Base-by-base conservation (phyloP, 1,140 invertebrate genomes). In the Tribolium castaneum region DNA sequence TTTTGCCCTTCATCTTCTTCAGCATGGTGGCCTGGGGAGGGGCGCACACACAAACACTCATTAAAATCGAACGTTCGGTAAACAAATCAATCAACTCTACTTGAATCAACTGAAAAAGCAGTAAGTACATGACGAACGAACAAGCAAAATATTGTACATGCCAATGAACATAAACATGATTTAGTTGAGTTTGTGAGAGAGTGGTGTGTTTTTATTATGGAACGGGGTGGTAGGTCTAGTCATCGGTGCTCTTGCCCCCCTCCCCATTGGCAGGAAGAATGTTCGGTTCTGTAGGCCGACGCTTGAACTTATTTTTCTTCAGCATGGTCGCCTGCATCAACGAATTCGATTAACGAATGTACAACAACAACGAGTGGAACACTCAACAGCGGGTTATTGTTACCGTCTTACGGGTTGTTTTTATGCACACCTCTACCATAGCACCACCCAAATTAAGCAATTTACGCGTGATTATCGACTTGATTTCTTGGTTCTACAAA, bases 231-330 rank as follows among this genome's bases (percentile, higher is more conserved):
- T 19, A 19, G 66, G 54, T 78, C 56, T 83, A 84, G 77, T 91
- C 90, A 84, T 90, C 89, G 80, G 89, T 89, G 86, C 88, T 90
- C 87, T 89, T 90, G 86, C 88, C 89, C 88, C 90, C 90, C 88
- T 91, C 90, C 88, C 89, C 90, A 87, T 91, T 90, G 86, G 92
- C 89, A 82, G 92, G 91, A 82, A 91, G 89, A 86, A 94, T 93
- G 85, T 93, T 93, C 83, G 93, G 93, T 90, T 95, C 94, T 80
- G 95, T 96, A 88, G 96, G 94, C 82, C 95, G 92, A 85, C 95
- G 90, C 90, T 96, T 96, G 90, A 97, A 96, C 92, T 98, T 98
- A 90, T 92, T 97, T 94, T 97, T 96, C 93, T 96, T 96, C 90
- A 97, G 92, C 93, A 95, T 95, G 86, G 93, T 95, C 87, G 94